phyloP scores from a whole-genome alignment of 1,140 invertebrate genomes.

The Ephestia elutella region DNA sequence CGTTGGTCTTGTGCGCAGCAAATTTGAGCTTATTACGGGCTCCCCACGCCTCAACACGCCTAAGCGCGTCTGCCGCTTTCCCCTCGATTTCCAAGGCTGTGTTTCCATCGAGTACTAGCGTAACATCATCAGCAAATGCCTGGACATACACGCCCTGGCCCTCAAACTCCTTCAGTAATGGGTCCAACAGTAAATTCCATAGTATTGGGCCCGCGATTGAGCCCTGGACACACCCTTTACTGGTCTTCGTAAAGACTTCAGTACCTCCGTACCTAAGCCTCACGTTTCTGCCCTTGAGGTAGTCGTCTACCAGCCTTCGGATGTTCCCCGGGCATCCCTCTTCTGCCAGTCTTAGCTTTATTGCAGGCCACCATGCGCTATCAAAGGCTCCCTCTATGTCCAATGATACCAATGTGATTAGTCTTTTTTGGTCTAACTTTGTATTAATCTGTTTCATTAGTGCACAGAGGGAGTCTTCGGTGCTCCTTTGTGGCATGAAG shows the following conservation, averaged over 20 bases:
- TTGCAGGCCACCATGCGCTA: constrained; percentile 12
- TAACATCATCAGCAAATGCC: neutral
- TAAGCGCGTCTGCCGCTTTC: neutral
- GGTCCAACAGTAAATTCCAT: constrained; percentile 19
- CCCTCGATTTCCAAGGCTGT: neutral
- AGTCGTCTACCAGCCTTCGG: constrained; percentile 4
- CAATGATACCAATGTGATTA: constrained; percentile 5
- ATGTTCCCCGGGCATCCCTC: constrained; percentile 4
- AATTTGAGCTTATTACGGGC: neutral
- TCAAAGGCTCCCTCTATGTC: too few relatives aligned
- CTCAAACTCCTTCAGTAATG: neutral
- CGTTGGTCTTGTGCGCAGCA: neutral
- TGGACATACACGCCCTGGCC: neutral
- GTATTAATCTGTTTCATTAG: neutral
- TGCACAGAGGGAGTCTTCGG: constrained; percentile 15
- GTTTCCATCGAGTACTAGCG: neutral
- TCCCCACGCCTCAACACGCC: neutral
- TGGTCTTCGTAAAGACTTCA: neutral
- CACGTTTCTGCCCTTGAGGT: constrained; percentile 6
- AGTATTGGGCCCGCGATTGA: constrained; percentile 18
- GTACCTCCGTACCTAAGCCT: neutral
- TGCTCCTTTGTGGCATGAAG: constrained; percentile 12
- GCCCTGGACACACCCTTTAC: constrained; percentile 25
- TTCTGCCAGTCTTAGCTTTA: constrained; percentile 1
- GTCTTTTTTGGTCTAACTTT: neutral